Evolutionary conservation across 2,888 invertebrate genomes (phyloP).

Genomic region (Leptothorax acervorum): DNA sequence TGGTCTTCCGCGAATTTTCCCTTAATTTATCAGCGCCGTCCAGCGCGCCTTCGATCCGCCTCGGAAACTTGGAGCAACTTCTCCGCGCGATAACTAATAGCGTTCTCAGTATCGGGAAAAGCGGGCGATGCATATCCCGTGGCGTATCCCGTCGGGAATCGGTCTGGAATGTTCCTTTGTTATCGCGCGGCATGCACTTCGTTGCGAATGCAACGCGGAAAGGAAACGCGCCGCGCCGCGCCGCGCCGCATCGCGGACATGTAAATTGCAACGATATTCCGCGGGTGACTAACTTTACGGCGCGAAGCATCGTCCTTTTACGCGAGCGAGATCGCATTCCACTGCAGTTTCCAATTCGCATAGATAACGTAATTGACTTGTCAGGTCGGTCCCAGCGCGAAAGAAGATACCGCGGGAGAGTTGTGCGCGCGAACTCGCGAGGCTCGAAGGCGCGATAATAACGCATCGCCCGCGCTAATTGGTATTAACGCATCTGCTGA

Average conservation of each 20-base stretch:
- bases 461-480: constrained; percentile 24
- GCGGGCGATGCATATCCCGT: constrained; percentile 3
- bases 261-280: constrained; percentile 30
- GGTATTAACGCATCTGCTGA: constrained; percentile 25
- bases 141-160: constrained; percentile 8
- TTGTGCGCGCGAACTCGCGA: neutral
- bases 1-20: neutral
- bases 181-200: constrained; percentile 6
- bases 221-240: neutral
- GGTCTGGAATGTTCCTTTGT: constrained; percentile 22
- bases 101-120: neutral
- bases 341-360: neutral
- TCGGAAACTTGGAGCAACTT: neutral
- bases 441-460: constrained; percentile 9
- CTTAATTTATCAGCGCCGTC: neutral
- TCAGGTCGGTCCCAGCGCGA: neutral
- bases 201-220: neutral
- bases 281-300: constrained; percentile 11
- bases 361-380: constrained; percentile 26
- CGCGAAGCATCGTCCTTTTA: neutral
- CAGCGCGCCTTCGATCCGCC: neutral
- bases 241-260: constrained; percentile 3
- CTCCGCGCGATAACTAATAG: constrained; percentile 22
- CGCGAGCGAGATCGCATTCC: constrained; percentile 20
- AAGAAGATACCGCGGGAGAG: neutral